phyloP scores from a whole-genome alignment of 2,888 invertebrate species.

The Xylocampa areola region DNA sequence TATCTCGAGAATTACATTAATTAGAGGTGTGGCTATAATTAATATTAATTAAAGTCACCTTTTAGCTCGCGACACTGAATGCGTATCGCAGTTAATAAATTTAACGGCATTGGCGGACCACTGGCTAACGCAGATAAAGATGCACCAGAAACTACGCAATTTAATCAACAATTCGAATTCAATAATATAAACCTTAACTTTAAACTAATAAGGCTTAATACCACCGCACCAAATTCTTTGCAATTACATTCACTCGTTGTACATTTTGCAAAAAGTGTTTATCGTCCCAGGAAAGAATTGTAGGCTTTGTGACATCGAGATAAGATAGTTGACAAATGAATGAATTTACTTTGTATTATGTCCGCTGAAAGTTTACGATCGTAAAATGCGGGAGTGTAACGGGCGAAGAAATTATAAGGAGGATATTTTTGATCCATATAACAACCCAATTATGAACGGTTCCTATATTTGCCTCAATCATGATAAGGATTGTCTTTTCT shows the following conservation, averaged over 20 bases:
- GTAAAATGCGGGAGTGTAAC: slow-evolving; percentile 55
- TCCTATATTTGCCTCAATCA: slow-evolving; percentile 35
- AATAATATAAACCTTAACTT: slow-evolving; percentile 55
- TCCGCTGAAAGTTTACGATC: slow-evolving; percentile 64
- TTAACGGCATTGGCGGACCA: slow-evolving; percentile 82
- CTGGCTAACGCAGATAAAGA: slow-evolving; percentile 84
- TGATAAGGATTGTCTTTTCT: slow-evolving; percentile 42
- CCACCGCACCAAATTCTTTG: slow-evolving; percentile 43
- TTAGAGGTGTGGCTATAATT: slow-evolving; percentile 89
- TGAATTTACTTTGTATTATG: slow-evolving; percentile 60
- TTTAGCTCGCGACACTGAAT: slow-evolving; percentile 87
- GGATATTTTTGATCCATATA: slow-evolving; percentile 41
- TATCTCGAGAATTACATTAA: slow-evolving; percentile 88
- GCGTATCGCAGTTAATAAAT: slow-evolving; percentile 90
- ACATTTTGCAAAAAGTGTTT: slow-evolving; percentile 66
- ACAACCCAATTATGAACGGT: slow-evolving; percentile 38
- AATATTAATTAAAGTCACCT: slow-evolving; percentile 89
- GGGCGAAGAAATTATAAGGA: slow-evolving; percentile 49
- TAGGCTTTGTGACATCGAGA: slow-evolving; percentile 70
- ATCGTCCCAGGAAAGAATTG: slow-evolving; percentile 67
- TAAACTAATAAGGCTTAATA: slow-evolving; percentile 31
- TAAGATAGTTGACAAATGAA: slow-evolving; percentile 69
- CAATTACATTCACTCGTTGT: slow-evolving; percentile 63
- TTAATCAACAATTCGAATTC: slow-evolving; percentile 36
- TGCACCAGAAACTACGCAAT: slow-evolving; percentile 74